Evolutionary conservation across 2,888 invertebrate species (phyloP), one percentile per base, ranked within the genome.

Genomic region (Tipula confusa): DNA sequence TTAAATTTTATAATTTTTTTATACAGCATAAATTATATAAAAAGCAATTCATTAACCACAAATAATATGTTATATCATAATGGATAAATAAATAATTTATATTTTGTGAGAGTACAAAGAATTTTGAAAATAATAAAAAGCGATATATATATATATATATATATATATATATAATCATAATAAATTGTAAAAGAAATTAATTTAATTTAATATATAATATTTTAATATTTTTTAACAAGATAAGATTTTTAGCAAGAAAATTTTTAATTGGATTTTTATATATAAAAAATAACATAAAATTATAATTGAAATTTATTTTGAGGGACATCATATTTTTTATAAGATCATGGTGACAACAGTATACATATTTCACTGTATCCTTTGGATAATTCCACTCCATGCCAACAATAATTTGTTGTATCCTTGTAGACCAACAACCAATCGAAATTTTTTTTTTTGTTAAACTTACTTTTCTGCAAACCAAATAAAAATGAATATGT

Each of bases 31-130:
- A 64, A 64, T 64, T 64, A 24, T 64, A 64, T 64, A 18, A 64
- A 64, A 64, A 64, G 64, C 64, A 64, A 24, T 64, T 64, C 64
- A 64, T 64, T 64, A 64, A 64, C 64, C 64, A 64, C 64, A 64
- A 64, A 64, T n/a, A n/a, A n/a, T 64, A 64, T 64, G 64, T 64
- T 64, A 24, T 64, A 24, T 24, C 24, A 43, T 15, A 43, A 15
- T 43, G 24, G 18, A 18, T 64, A 64, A 64, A 64, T 64, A 24
- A n/a, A n/a, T n/a, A n/a, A n/a, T n/a, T n/a, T 43, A 43, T 64
- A 64, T 64, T 64, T 64, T 64, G 43, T 43, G 2, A 43, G n/a
- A n/a, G 64, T 24, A 64, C 64, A 64, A 64, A 64, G 64, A 64
- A 64, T 64, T 64, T 24, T 24, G 9, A 64, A 64, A 11, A 48